Percentiles rank a stretch among this genome's conserved stretches.
Evolutionary conservation across 2,888 invertebrate species (phyloP).

Genomic region (Nymphalis polychloros): DNA sequence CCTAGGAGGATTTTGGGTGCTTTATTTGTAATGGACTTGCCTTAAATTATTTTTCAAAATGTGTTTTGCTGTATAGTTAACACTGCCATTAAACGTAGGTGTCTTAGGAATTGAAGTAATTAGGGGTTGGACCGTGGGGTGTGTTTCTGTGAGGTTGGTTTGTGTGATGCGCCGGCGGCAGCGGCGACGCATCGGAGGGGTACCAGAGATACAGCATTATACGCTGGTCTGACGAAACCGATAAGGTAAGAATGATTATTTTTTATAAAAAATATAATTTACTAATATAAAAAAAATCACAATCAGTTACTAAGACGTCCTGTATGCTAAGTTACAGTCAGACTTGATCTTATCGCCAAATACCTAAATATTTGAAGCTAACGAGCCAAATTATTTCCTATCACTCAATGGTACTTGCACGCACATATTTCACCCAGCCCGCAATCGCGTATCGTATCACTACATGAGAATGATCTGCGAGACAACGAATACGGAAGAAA

Average conservation of each 20-base stretch:
- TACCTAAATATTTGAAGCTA: no score
- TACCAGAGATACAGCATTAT: slow-evolving; percentile 49
- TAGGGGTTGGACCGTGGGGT: slow-evolving; percentile 48
- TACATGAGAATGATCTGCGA: no score
- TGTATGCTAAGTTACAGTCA: no score
- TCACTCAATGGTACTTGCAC: no score
- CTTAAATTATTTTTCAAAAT: slow-evolving; percentile 51
- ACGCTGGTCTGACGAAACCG: slow-evolving; percentile 75
- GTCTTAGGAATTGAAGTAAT: slow-evolving; percentile 35
- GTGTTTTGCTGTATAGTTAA: slow-evolving; percentile 49
- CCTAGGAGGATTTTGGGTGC: slow-evolving; percentile 54
- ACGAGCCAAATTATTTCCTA: no score
- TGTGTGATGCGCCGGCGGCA: slow-evolving; percentile 72
- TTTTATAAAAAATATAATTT: not conserved
- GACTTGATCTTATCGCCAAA: no score
- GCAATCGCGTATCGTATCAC: no score
- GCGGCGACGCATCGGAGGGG: slow-evolving; percentile 53
- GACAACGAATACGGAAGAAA: no score
- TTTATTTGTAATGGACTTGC: slow-evolving; percentile 55
- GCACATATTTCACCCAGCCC: no score
- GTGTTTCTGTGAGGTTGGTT: slow-evolving; percentile 49
- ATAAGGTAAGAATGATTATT: slow-evolving; percentile 61
- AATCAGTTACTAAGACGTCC: no score
- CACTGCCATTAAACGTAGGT: slow-evolving; percentile 39
- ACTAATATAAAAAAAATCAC: not conserved